Evolutionary conservation across 2,888 invertebrate genomes (phyloP).

Genomic region (Caenorhabditis sp.): DNA sequence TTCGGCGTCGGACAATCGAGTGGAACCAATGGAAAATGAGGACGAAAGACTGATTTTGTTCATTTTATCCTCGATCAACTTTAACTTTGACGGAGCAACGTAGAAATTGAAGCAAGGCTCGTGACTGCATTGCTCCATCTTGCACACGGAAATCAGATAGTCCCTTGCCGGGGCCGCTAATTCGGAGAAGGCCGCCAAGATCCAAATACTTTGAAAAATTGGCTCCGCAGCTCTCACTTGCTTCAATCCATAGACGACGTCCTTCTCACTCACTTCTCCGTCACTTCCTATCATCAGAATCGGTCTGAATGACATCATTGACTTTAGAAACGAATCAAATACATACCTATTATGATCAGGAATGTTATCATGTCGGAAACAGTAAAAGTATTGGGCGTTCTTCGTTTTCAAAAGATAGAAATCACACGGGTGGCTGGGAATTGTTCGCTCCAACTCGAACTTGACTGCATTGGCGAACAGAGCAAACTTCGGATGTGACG

Average conservation of each 20-base stretch:
- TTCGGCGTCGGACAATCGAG: neutral
- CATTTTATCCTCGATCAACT: neutral
- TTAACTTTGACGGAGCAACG: neutral
- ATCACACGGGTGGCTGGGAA: conserved; percentile 26
- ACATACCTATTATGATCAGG: conserved; percentile 9
- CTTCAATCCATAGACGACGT: neutral
- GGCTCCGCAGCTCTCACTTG: conserved; percentile 1
- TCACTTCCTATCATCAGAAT: conserved; percentile 16
- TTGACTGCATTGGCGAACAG: conserved; percentile 21
- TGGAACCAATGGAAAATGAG: neutral
- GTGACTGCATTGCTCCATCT: neutral
- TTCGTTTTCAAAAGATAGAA: conserved; percentile 9
- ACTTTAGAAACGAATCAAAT: neutral
- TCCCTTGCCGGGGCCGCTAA: neutral
- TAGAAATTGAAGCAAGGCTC: neutral
- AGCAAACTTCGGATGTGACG: conserved; percentile 9
- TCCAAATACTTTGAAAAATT: neutral
- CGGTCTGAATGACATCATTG: conserved; percentile 2
- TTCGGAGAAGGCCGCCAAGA: neutral
- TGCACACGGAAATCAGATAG: neutral
- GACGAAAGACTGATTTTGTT: neutral
- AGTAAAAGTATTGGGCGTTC: conserved; percentile 3
- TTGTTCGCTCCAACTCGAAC: conserved; percentile 5
- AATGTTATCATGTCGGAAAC: conserved; percentile 16
- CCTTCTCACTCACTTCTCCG: neutral